Evolutionary conservation across 2,888 invertebrate species (phyloP), one percentile per base, ranked within the genome.

Genomic region (Eupithecia inturbata): DNA sequence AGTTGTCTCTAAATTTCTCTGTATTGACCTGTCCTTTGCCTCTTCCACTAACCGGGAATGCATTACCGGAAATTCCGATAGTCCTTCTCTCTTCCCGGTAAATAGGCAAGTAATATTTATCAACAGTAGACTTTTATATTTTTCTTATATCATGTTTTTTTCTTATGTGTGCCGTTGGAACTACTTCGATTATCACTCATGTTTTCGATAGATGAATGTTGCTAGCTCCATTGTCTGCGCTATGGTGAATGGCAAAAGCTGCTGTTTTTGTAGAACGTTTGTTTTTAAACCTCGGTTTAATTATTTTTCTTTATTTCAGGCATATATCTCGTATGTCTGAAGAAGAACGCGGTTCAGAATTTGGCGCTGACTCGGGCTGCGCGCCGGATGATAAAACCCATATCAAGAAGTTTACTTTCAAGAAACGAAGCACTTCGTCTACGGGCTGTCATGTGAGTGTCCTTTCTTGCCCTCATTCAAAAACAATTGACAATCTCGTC

Each of bases 381-480:
- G 96, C 96, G 0, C 95, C 96, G 6, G 98, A 98, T 79, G 97
- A 98, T 63, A 95, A 96, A 71, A 96, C 96, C 16, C 88, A 96
- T 76, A 96, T 96, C 77, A 96, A 97, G 82, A 98, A 98, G 85
- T 95, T 97, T 75, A 95, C 97, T 1, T 97, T 98, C 83, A 98
- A 98, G 87, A 98, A 98, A 87, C 95, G 98, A 78, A 98, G 98
- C 87, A 97, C 98, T 1, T 98, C 98, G 0, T 98, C 98, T 0
- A 97, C 98, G 19, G 98, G 98, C 81, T 97, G 97, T 71, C 94
- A 93, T 86, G 93, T 94, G 70, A 88, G 88, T 62, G 49, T 68
- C 68, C 57, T 33, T 68, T 14, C 26, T 16, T 28, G 16, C 5
- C 14, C 1, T 9, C 19, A 19, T 62, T 22, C 2, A n/a, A 12